These are phyloP conservation scores for Dicerorhinus sumatrensis DNA, from an alignment of 2,113 vertebrate genomes.

Conservation along the genomic window DNA sequence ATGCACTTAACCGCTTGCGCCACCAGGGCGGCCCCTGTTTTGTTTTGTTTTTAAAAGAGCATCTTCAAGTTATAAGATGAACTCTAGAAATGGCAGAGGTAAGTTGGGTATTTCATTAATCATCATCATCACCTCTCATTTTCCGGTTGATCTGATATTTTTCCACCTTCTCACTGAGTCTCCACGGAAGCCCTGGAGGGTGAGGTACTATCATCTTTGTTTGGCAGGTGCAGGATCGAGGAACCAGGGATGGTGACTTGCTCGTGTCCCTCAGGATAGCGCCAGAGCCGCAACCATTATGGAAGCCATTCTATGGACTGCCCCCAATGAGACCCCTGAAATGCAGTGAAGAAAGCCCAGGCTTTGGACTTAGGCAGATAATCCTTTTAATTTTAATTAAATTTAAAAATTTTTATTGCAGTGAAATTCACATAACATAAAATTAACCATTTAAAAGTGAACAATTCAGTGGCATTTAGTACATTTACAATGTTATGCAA, in stretches of 20 bases:
- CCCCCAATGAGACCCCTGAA: not conserved
- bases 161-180: not conserved
- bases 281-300: not conserved
- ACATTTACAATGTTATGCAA: not conserved
- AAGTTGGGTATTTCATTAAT: not conserved
- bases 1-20: no score
- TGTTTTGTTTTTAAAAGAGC: slow-evolving; percentile 23
- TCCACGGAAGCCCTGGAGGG: not conserved
- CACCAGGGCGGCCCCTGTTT: no score
- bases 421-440: not conserved
- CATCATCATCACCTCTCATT: not conserved
- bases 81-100: not conserved
- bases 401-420: not conserved
- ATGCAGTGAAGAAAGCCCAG: not conserved
- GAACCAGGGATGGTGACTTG: not conserved
- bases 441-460: not conserved
- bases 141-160: not conserved
- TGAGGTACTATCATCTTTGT: not conserved
- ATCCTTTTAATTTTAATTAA: slow-evolving; percentile 15
- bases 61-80: not conserved
- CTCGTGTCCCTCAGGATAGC: not conserved
- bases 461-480: not conserved
- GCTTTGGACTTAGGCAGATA: not conserved
- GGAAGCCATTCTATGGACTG: not conserved
- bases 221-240: not conserved